Base-by-base conservation (phyloP, 2,888 invertebrate genomes). In the Clunio marinus region DNA sequence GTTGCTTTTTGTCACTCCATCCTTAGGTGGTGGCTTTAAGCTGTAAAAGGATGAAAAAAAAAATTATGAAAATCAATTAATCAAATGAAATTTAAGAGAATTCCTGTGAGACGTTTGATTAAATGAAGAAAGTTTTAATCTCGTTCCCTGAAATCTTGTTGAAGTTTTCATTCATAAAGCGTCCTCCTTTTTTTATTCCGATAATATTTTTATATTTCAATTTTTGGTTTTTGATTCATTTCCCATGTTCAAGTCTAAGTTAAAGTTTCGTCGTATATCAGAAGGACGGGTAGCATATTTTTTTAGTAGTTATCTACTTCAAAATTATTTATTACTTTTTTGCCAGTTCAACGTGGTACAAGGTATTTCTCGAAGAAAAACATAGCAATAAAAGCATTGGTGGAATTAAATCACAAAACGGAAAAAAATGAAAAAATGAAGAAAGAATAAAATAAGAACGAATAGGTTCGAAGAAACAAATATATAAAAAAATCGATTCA, bases 1-100 rank as follows among this genome's bases (percentile, higher is more conserved):
- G 82, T 99, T 99, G 77, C 93, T 93, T 80, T 95, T 95, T 69
- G 94, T 93, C 76, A 93, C 93, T 74, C 93, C 93, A 82, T 94
- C 94, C 81, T 94, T 94, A 74, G 94, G 91, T 71, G 95, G 93
- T 73, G 94, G 93, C 81, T 96, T 96, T 80, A 96, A 85, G 79
- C 96, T 96, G 87, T 1, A 86, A 82, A 75, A 74, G 72, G 68
- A 70, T 20, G 20, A 35, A 69, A 65, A 60, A 63, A 63, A 69
- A 51, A 28, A 55, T 22, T 20, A 32, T 17, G 32, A 60, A 20
- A 37, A 24, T 37, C 17, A 32, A 59, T 37, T 13, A 17, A 5
- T 46, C 8, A 20, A 46, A 20, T 22, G 17, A 20, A 22, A 46
- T 20, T 20, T 17, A 10, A 1, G 22, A 20, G 58, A 27, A 3